Evolutionary conservation across 2,888 invertebrate genomes (phyloP).

Genomic region (Cepaea hortensis): DNA sequence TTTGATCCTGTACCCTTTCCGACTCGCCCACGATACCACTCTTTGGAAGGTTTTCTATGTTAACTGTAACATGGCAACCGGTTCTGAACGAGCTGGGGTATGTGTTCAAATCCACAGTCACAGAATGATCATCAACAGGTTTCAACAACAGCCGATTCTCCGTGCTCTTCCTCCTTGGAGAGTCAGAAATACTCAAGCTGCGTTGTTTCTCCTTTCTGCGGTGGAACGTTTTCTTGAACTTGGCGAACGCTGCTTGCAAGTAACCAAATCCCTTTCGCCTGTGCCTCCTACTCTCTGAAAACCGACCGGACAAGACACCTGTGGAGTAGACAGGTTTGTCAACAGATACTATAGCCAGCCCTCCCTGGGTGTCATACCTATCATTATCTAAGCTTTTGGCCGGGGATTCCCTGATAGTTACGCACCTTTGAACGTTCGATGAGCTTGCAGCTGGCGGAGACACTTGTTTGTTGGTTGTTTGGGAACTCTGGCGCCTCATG

Average conservation of each 20-base stretch:
- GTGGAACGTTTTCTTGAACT: slow-evolving; percentile 14
- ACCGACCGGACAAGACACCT: background rate
- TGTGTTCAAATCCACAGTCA: background rate
- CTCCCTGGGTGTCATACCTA: background rate
- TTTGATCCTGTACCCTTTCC: background rate
- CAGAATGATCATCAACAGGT: background rate
- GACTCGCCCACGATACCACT: background rate
- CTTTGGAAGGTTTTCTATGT: background rate
- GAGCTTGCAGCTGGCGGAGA: background rate
- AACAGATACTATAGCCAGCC: background rate
- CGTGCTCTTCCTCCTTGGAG: background rate
- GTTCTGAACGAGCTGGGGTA: background rate
- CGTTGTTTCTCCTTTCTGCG: slow-evolving; percentile 13
- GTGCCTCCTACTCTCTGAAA: background rate
- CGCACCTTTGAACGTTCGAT: background rate
- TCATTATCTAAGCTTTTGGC: background rate
- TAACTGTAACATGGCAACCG: background rate
- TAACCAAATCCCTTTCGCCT: slow-evolving; percentile 17
- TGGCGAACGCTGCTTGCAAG: slow-evolving; percentile 4
- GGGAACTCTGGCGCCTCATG: slow-evolving; percentile 21
- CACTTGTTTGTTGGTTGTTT: background rate
- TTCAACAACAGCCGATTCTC: background rate
- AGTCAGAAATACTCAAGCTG: slow-evolving; percentile 10
- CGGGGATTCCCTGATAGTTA: slow-evolving; percentile 10
- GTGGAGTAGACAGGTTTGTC: slow-evolving; percentile 6